Evolutionary conservation across 2,888 invertebrate species (phyloP).

Genomic region (Latrodectus elegans): DNA sequence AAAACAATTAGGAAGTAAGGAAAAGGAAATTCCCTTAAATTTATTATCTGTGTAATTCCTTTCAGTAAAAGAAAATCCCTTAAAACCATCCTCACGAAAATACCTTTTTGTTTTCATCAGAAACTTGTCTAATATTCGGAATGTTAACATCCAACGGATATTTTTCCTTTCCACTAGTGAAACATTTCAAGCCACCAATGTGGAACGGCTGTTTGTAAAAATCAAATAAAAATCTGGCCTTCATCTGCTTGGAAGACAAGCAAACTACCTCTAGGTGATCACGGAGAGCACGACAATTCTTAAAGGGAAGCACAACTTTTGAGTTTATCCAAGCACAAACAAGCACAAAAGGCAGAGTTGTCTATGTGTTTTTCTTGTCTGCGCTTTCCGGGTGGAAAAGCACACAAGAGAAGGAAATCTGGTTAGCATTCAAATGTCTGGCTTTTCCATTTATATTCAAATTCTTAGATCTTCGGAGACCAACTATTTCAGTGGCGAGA

Average conservation of each 20-base stretch:
- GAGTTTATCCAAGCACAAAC: slow-evolving; percentile 25
- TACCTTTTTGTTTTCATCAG: no score
- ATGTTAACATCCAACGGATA: no score
- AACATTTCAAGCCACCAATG: no score
- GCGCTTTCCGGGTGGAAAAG: slow-evolving; percentile 13
- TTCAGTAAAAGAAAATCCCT: no score
- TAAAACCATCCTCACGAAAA: no score
- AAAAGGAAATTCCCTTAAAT: no score
- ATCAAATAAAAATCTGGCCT: not conserved
- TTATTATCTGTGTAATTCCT: no score
- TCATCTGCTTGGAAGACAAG: slow-evolving; percentile 22
- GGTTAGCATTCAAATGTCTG: slow-evolving; percentile 40
- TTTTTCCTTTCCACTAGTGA: no score
- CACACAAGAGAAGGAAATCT: slow-evolving; percentile 24
- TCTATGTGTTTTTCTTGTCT: not conserved
- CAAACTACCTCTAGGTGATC: not conserved
- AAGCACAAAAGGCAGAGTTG: not conserved
- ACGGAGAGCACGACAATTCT: not conserved
- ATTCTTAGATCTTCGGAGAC: slow-evolving; percentile 20
- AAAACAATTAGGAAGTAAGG: no score
- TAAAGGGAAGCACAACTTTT: slow-evolving; percentile 17
- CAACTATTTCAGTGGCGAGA: slow-evolving; percentile 17
- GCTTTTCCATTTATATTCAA: slow-evolving; percentile 51
- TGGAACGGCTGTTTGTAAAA: no score
- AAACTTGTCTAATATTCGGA: no score